Base-by-base conservation (phyloP, 2,797 vertebrate genomes). In the Pseudomugil tenellus region DNA sequence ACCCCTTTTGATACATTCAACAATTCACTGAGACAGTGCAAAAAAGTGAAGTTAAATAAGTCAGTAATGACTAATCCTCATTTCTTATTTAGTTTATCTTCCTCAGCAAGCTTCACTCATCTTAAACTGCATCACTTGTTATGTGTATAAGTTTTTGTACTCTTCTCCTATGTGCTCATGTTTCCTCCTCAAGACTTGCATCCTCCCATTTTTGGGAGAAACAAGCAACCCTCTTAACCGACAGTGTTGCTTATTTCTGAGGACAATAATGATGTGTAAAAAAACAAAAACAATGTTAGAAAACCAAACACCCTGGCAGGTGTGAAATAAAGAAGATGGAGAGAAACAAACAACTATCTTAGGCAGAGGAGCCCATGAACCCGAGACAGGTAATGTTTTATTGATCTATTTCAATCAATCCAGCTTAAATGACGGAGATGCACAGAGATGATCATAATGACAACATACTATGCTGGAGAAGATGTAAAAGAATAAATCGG, bases 151-250 rank as follows among this genome's bases (percentile, higher is more conserved):
- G n/a, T n/a, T n/a, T n/a, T n/a, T n/a, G n/a, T n/a, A n/a, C n/a
- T n/a, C n/a, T n/a, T n/a, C n/a, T n/a, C n/a, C n/a, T n/a, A n/a
- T n/a, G n/a, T n/a, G 19, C 37, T 57, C 63, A 37, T 70, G 51
- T 49, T 35, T 39, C 14, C 41, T 53, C 37, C 41, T 77, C 64
- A 61, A 64, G 54, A 35, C 25, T 34, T 79, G 66, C 70, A 58
- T 25, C 49, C 49, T 51, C 49, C 49, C 57, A 5, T 34, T 61
- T 49, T 57, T 76, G 37, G 63, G 67, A 70, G 65, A 67, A 56
- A 73, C 60, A 56, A 75, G 68, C 79, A 57, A 74, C 69, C 62
- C 71, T 63, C 73, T 83, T 67, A 37, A 77, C 62, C 56, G 55
- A 28, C 39, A 32, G 49, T 58, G 68, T 79, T 63, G 46, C 53